Evolutionary conservation across 2,797 vertebrate species (phyloP), one percentile per base, ranked within the genome.

Genomic region (Muraenolepis orangiensis): DNA sequence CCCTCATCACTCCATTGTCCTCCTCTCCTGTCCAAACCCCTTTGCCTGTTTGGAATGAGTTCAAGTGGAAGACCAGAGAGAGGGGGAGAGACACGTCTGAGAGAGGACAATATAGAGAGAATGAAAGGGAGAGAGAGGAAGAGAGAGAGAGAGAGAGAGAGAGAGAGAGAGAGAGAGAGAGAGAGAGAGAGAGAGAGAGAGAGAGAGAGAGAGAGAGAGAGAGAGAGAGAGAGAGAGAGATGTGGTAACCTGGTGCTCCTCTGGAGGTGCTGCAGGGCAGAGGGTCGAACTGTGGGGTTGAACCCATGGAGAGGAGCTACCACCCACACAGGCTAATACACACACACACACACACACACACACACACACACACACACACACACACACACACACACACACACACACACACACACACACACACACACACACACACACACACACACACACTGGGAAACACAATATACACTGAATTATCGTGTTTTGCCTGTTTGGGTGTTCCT

Each of bases 141-240:
- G 28, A 67, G 31, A 73, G 26, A 74, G 3, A 23, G n/a, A 74
- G 73, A 76, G 6, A 61, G 51, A 80, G n/a, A 14, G 66, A 76
- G 32, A 66, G 29, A 68, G 28, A 68, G 66, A 68, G 66, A 68
- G 28, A 30, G 30, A 18, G 66, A 68, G 13, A 30, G 30, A 68
- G 28, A 68, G 66, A 68, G 7, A 67, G 66, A 67, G 23, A 67
- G 28, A 67, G 23, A 30, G 23, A 67, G 28, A 67, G 28, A 67
- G 13, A 67, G 23, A 28, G 28, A 30, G 1, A 30, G 28, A 67
- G 23, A 28, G 13, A 30, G 23, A 67, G 66, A 67, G 23, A 67
- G 2, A 16, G 23, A 30, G 28, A 28, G 28, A 30, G 10, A 67
- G 66, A 67, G 23, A 28, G 28, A 30, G 28, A 30, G 28, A 26